Evolutionary conservation across 2,797 vertebrate genomes (phyloP), one percentile per base, ranked within the genome.

Genomic region (Anguilla marmorata): DNA sequence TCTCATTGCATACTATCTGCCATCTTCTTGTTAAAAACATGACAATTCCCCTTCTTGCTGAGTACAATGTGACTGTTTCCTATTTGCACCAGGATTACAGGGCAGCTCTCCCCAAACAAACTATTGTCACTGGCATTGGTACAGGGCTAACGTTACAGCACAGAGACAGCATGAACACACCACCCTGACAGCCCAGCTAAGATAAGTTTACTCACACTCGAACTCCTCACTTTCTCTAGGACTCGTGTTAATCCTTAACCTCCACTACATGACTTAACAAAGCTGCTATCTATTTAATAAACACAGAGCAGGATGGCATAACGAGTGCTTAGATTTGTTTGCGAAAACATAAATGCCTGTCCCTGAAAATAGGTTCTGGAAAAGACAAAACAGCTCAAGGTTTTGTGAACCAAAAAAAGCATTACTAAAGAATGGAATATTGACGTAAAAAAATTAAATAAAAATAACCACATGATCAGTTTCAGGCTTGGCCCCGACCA

Each of bases 31-130:
- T 58, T 14, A 85, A 3, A 85, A 50, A 37, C 14, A 41, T 4
- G 58, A 37, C 27, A 19, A 4, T 85, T 6, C 19, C 16, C 52
- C 54, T 24, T 0, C 52, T 60, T 30, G 27, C 52, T 37, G 84
- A 27, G n/a, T 85, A n/a, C 54, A 54, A 85, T 85, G 84, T 60
- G 84, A 37, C 84, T 54, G 8, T 30, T 50, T 16, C 54, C 56
- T 85, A 85, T 85, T 85, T 60, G 8, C 63, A 56, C 54, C 56
- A 4, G 4, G 27, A 60, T 85, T 85, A 85, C 84, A 37, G 11
- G 27, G 52, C n/a, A 16, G 14, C 52, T 33, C 14, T 63, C 56
- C 84, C 56, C 24, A 27, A 85, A 37, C 84, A 33, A 33, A 8
- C 84, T 63, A 27, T 30, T 60, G 33, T 60, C 52, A 5, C 52